Conservation (phyloP, 2,888 invertebrate species). For the Scaeva pyrastri region DNA sequence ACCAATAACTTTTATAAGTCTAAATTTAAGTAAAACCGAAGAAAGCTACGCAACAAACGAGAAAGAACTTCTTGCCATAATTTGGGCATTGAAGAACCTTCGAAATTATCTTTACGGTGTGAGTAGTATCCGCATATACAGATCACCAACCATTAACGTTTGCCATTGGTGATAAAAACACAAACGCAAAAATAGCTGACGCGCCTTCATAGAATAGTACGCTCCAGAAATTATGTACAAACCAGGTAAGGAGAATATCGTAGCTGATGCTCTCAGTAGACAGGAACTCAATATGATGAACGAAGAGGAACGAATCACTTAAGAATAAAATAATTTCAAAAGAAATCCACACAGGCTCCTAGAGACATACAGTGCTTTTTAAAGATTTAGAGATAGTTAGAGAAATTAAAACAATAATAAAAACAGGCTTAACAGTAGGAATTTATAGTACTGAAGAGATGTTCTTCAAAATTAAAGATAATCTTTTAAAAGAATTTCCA, state of each 20-base stretch:
- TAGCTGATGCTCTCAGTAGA: slow-evolving; percentile 9
- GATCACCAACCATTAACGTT: no score
- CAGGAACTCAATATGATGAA: slow-evolving; percentile 12
- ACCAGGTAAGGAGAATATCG: slow-evolving; percentile 3
- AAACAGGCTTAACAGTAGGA: neutral
- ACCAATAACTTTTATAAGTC: no score
- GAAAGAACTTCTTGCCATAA: slow-evolving; percentile 67
- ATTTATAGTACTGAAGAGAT: slow-evolving; percentile 17
- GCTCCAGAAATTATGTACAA: slow-evolving; percentile 19
- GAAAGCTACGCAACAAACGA: neutral
- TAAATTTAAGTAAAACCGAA: slow-evolving; percentile 58
- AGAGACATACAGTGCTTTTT: slow-evolving; percentile 27
- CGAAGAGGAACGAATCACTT: slow-evolving; percentile 3
- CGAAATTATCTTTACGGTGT: no score
- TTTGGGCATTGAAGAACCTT: slow-evolving; percentile 79
- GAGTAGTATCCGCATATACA: no score
- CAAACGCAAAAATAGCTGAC: no score
- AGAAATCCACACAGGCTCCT: slow-evolving; percentile 18
- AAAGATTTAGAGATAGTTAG: slow-evolving; percentile 13
- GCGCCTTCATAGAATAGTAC: slow-evolving; percentile 11
- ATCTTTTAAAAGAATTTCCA: slow-evolving; percentile 9
- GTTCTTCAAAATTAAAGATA: slow-evolving; percentile 26
- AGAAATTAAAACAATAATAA: slow-evolving; percentile 19
- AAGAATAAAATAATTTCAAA: slow-evolving; percentile 20
- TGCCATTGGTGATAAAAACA: no score